Evolutionary conservation across 37 sponge, comb jelly and placozoan species (phyloP).

Genomic region (Cliona cf. orientalis): DNA sequence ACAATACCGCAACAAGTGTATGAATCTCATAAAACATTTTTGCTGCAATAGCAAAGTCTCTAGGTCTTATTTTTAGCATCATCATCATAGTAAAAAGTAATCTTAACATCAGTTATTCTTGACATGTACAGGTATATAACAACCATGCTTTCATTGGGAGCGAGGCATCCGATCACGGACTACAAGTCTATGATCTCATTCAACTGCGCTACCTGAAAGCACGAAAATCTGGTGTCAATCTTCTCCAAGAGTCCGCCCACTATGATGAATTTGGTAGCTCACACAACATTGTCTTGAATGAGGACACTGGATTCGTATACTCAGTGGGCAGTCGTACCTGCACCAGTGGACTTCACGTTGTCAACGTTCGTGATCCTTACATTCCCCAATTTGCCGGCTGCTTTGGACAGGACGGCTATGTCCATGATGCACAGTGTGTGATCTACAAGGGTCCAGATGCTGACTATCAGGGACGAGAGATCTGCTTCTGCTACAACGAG

Average conservation of each 20-base stretch:
- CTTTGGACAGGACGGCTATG: conserved; percentile 71
- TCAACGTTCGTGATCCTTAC: conserved; percentile 55
- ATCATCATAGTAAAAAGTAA: too few relatives aligned
- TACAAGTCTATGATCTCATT: conserved; percentile 71
- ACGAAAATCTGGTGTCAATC: neutral
- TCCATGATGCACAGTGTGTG: conserved; percentile 84
- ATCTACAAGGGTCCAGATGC: conserved; percentile 67
- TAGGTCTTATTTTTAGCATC: too few relatives aligned
- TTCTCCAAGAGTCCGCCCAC: conserved; percentile 25
- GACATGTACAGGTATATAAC: conserved; percentile 38
- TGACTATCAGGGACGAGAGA: conserved; percentile 43
- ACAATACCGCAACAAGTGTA: too few relatives aligned
- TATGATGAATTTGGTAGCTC: conserved; percentile 50
- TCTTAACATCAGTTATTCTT: conserved; percentile 4
- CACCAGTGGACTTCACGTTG: conserved; percentile 69
- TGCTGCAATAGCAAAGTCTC: too few relatives aligned
- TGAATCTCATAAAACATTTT: too few relatives aligned
- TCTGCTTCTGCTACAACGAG: conserved; percentile 84
- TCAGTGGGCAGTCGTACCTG: conserved; percentile 64
- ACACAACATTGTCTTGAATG: conserved; percentile 74
- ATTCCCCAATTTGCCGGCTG: conserved; percentile 60
- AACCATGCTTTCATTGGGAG: conserved; percentile 81
- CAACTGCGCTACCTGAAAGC: conserved; percentile 36
- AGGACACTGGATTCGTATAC: conserved; percentile 75
- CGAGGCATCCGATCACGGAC: conserved; percentile 67